Percentiles rank a stretch among this genome's conserved stretches.
Conservation (phyloP, 2,888 invertebrate species). For the Leucoptera coffeella region DNA sequence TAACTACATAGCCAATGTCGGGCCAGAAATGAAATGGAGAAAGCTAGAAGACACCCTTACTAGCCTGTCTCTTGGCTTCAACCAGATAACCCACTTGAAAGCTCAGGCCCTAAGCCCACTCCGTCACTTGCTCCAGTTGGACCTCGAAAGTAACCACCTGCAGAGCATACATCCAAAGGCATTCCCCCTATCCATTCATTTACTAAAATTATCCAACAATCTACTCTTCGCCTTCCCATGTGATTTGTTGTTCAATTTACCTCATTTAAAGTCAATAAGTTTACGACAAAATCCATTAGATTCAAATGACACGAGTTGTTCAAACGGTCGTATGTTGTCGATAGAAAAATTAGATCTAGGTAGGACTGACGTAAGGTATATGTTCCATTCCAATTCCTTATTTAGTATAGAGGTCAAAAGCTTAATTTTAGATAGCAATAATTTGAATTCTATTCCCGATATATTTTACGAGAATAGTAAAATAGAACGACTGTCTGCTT, state of each 20-base stretch:
- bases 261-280: slow-evolving; percentile 61
- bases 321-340: slow-evolving; percentile 26
- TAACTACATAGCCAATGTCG: slow-evolving; percentile 55
- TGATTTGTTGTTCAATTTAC: slow-evolving; percentile 48
- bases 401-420: slow-evolving; percentile 63
- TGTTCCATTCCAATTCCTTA: slow-evolving; percentile 58
- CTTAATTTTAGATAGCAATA: slow-evolving; percentile 70
- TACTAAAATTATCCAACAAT: slow-evolving; percentile 62
- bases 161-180: slow-evolving; percentile 48
- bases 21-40: slow-evolving; percentile 57
- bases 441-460: slow-evolving; percentile 56
- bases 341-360: slow-evolving; percentile 74
- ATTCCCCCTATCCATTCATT: slow-evolving; percentile 55
- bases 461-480: slow-evolving; percentile 59
- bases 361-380: slow-evolving; percentile 64
- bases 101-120: slow-evolving; percentile 55
- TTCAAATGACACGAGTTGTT: slow-evolving; percentile 10
- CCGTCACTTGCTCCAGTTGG: slow-evolving; percentile 50
- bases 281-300: slow-evolving; percentile 36
- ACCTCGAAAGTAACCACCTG: slow-evolving; percentile 64
- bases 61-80: slow-evolving; percentile 71
- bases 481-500: slow-evolving; percentile 65
- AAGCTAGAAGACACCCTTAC: slow-evolving; percentile 62
- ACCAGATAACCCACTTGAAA: slow-evolving; percentile 53
- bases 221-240: slow-evolving; percentile 56